These are phyloP conservation scores for Leucophenga varia DNA, from an alignment of 1,140 invertebrate genomes.

Conservation along the genomic window DNA sequence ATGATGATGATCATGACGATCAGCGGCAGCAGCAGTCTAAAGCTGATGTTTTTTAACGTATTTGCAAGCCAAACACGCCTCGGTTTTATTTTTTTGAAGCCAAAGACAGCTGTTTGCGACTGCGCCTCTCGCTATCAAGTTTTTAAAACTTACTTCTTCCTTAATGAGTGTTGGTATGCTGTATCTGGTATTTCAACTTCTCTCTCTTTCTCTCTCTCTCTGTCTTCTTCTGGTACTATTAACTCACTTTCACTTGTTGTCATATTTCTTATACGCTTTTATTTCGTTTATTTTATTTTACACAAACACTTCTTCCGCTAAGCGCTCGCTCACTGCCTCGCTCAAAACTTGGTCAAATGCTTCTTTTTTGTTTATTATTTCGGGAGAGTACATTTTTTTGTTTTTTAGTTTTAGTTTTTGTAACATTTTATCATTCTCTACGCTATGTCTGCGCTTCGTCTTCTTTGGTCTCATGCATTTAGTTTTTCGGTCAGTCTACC, in stretches of 20 bases:
- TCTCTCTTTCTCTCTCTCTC: slow-evolving; percentile 12
- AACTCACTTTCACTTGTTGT: slow-evolving; percentile 46
- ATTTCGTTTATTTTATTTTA: slow-evolving; percentile 24
- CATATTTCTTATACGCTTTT: no score
- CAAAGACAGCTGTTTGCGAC: neutral
- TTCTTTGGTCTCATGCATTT: no score
- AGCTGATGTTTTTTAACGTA: no score
- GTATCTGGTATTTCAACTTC: slow-evolving; percentile 16
- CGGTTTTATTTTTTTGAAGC: no score
- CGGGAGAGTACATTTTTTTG: neutral
- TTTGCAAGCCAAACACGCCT: no score
- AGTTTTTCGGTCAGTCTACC: slow-evolving; percentile 28
- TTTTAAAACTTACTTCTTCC: no score
- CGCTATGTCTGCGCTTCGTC: neutral
- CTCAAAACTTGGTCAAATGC: slow-evolving; percentile 28
- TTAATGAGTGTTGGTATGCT: neutral
- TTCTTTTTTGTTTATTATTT: no score
- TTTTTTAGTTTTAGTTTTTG: slow-evolving; percentile 15
- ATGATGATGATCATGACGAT: no score
- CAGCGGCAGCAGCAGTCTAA: no score
- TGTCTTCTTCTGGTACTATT: slow-evolving; percentile 18
- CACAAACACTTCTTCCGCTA: no score
- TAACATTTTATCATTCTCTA: slow-evolving; percentile 18
- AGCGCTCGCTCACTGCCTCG: no score
- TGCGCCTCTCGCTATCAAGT: no score